Conservation (phyloP, 2,113 vertebrate species). For the Dasyurus viverrinus region DNA sequence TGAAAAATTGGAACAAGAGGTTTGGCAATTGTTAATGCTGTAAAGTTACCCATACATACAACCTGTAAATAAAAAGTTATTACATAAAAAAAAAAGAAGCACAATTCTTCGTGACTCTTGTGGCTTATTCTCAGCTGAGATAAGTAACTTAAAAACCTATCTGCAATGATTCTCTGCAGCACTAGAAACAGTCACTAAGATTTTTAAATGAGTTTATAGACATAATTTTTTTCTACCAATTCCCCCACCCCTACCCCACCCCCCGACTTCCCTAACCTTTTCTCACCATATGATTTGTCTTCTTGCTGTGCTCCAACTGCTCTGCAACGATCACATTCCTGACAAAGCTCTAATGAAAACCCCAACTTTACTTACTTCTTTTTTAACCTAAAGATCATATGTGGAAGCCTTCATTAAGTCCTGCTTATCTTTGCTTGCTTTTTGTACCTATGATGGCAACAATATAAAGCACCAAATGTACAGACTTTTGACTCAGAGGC, state of each 20-base stretch:
- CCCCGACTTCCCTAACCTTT: background rate
- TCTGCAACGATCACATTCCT: background rate
- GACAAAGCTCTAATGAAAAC: background rate
- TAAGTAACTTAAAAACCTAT: background rate
- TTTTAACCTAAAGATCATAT: background rate
- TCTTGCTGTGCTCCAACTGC: background rate
- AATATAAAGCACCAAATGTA: background rate
- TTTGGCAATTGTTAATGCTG: too few relatives aligned
- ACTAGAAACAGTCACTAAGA: background rate
- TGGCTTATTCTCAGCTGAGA: background rate
- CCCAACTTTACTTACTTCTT: background rate
- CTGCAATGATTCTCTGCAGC: background rate
- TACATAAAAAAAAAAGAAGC: too few relatives aligned
- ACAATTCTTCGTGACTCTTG: background rate
- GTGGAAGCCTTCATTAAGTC: background rate
- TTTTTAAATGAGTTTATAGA: background rate
- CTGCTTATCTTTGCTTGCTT: background rate
- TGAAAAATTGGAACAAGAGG: too few relatives aligned
- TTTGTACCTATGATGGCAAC: background rate
- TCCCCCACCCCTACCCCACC: background rate
- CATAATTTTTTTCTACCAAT: background rate
- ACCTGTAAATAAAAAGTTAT: too few relatives aligned
- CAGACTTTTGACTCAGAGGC: background rate
- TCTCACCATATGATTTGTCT: background rate
- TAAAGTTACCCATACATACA: too few relatives aligned